A percentile compares a stretch with the other conserved stretches of the same genome.
phyloP scores from a whole-genome alignment of 1,140 invertebrate genomes.

The Anastatus disparis region DNA sequence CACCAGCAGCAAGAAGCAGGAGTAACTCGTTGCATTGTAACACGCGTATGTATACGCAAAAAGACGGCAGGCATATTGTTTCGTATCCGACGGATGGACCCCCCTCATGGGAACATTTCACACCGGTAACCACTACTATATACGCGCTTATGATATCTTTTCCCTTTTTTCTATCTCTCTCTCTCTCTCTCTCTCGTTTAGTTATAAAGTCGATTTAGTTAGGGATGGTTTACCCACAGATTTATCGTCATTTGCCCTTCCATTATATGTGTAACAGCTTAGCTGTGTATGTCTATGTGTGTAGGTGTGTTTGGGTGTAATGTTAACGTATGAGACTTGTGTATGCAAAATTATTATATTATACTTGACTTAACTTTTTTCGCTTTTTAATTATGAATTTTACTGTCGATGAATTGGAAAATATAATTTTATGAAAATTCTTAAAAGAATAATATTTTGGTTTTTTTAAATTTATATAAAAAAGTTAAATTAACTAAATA shows the following conservation, averaged over 20 bases:
- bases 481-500: too few species aligned
- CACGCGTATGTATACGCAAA: too few species aligned
- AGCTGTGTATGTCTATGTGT: too few species aligned
- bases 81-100: conserved; percentile 38
- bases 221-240: conserved; percentile 63
- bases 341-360: conserved; percentile 33
- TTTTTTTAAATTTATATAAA: not conserved
- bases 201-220: conserved; percentile 66
- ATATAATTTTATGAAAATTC: not conserved
- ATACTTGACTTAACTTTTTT: conserved; percentile 9
- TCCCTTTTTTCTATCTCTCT: too few species aligned
- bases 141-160: too few species aligned
- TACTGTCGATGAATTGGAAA: too few species aligned
- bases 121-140: conserved; percentile 68
- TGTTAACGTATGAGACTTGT: too few species aligned
- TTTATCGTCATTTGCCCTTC: conserved; percentile 56
- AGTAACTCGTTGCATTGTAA: too few species aligned
- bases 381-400: not conserved
- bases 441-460: not conserved
- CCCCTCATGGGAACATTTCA: conserved; percentile 68
- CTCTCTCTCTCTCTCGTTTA: too few species aligned
- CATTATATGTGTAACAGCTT: too few species aligned
- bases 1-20: too few species aligned
- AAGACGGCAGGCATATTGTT: conserved; percentile 37
- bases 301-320: too few species aligned